Percentiles rank a stretch among this genome's conserved stretches.
Conservation (phyloP, 2,113 vertebrate genomes). For the Tupaia tana region DNA sequence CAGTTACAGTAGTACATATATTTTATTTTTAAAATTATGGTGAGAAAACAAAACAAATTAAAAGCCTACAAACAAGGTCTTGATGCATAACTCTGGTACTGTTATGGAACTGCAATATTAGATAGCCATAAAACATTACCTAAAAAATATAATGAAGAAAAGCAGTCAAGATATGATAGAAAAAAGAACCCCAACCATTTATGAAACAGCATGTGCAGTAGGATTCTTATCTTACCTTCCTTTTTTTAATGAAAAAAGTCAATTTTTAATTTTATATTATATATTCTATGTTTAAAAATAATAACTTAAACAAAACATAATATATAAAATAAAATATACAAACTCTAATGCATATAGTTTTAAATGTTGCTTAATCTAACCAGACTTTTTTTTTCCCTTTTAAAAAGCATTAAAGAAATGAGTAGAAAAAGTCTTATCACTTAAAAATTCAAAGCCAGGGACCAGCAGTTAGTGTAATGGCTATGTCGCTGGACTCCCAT, state of each 20-base stretch:
- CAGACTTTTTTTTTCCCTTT: background rate
- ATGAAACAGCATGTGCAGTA: background rate
- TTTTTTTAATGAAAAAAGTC: background rate
- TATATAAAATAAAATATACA: background rate
- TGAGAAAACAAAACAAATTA: slow-evolving; percentile 16
- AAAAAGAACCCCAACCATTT: background rate
- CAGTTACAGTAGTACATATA: background rate
- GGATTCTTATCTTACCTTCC: background rate
- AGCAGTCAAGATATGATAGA: background rate
- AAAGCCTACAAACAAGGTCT: background rate
- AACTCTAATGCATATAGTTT: background rate
- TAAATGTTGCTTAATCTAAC: background rate
- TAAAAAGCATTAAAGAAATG: slow-evolving; percentile 5
- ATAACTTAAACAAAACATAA: background rate
- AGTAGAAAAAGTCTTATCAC: background rate
- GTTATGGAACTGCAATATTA: background rate
- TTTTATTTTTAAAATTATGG: background rate
- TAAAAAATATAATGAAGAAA: background rate
- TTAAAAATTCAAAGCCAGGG: background rate
- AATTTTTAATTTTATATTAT: background rate
- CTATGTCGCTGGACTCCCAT: no score
- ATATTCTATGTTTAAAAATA: background rate
- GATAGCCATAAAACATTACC: background rate
- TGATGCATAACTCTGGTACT: background rate
- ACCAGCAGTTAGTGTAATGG: no score